Evolutionary conservation across 2,113 vertebrate genomes (phyloP).

Genomic region (Vanacampus margaritifer): DNA sequence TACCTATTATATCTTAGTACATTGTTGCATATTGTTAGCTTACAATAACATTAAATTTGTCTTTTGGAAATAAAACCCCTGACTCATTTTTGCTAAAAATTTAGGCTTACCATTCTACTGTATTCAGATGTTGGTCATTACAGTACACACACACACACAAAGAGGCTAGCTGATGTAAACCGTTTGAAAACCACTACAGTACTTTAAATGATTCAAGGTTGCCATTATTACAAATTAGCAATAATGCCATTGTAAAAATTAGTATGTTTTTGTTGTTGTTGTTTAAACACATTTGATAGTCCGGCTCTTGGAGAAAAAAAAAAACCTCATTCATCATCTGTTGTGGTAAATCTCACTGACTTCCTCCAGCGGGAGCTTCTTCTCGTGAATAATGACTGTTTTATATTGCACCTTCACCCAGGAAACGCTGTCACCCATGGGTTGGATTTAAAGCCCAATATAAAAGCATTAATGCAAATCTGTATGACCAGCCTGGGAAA

Average conservation of each 20-base stretch:
- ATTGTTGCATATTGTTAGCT: no score
- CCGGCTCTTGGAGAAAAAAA: not conserved
- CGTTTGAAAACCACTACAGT: no score
- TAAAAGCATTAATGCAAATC: not conserved
- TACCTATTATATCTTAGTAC: no score
- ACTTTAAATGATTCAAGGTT: not conserved
- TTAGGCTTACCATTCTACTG: no score
- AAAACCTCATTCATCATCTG: not conserved
- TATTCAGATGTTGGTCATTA: no score
- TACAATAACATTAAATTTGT: no score
- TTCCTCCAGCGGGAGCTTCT: not conserved
- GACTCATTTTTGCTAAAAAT: no score
- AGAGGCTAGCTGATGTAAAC: no score
- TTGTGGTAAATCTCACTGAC: not conserved
- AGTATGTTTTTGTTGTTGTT: not conserved
- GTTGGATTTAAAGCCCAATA: not conserved
- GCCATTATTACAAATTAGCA: not conserved
- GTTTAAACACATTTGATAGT: not conserved
- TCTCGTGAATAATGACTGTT: not conserved
- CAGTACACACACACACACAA: no score
- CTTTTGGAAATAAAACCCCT: no score
- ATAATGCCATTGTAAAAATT: not conserved
- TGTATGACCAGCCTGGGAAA: conserved; percentile 3
- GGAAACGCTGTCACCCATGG: not conserved
- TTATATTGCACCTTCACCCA: not conserved